Conservation (phyloP, 2,113 vertebrate species). For the Oryzias celebensis region DNA sequence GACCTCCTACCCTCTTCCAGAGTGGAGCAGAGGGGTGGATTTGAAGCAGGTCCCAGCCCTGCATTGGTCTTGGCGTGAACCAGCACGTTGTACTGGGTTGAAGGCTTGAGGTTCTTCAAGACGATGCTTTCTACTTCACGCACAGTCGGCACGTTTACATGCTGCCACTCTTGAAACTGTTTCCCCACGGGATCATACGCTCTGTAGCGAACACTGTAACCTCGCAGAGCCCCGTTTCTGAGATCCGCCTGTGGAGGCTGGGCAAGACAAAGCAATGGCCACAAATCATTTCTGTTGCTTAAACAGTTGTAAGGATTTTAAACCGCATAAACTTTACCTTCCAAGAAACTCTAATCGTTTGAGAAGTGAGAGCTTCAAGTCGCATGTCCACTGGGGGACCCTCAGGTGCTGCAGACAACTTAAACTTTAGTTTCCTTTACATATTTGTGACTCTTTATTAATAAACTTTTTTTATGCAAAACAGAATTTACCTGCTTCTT, state of each 20-base stretch:
- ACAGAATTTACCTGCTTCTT: conserved; percentile 63
- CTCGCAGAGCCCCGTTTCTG: conserved; percentile 54
- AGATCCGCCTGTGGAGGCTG: conserved; percentile 55
- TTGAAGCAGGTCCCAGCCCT: conserved; percentile 51
- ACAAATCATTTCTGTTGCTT: background rate
- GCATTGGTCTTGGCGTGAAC: conserved; percentile 54
- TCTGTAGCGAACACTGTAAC: conserved; percentile 64
- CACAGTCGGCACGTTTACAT: conserved; percentile 10
- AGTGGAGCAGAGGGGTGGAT: conserved; percentile 52
- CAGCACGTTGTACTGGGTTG: conserved; percentile 38
- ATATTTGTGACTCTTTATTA: background rate
- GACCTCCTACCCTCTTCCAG: conserved; percentile 48
- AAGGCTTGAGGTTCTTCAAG: conserved; percentile 55
- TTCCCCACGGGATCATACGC: conserved; percentile 18
- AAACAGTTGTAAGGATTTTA: background rate
- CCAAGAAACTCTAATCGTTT: conserved; percentile 63
- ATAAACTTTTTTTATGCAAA: background rate
- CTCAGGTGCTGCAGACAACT: conserved; percentile 52
- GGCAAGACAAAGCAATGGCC: background rate
- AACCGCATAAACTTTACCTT: conserved; percentile 47
- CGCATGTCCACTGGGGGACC: conserved; percentile 60
- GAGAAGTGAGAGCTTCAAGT: conserved; percentile 41
- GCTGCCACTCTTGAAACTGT: conserved; percentile 40
- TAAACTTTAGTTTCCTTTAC: background rate
- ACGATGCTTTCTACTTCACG: conserved; percentile 19